Evolutionary conservation across 2,797 vertebrate species (phyloP), one percentile per base, ranked within the genome.

Genomic region (Glyptemys insculpta): DNA sequence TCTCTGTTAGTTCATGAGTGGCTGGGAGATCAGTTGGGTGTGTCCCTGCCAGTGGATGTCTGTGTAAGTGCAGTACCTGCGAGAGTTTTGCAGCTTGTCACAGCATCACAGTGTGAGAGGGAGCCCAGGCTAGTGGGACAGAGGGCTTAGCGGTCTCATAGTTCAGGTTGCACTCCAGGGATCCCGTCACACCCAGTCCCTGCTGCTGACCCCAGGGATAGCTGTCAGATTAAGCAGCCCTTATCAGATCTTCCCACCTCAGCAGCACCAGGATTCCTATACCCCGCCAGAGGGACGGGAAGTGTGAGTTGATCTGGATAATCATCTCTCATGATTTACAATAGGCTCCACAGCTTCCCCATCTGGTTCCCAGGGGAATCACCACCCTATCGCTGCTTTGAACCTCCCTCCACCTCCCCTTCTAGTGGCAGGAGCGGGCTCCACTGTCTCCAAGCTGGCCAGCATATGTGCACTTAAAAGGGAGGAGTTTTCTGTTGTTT

Each of bases 321-420:
- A 94, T 89, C 78, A 94, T 44, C 81, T 97, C 37, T 87, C 53
- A 93, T 72, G 53, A 44, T 23, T 85, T 96, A 78, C 50, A 94
- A 5, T 65, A 34, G 41, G 90, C 85, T 23, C 57, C 88, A 1
- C 41, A 78, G 31, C 72, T 81, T 54, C 85, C 76, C 57, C 78
- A 87, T 87, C 80, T 82, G 25, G 29, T 81, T 90, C 92, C 84
- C 93, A 94, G 72, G 47, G 53, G 74, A 94, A 94, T 87, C 47
- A 41, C 83, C 83, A 88, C 57, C 88, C 91, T 89, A 83, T 81
- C 91, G 81, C 79, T 91, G 54, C 72, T 92, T 90, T 86, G 88
- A n/a, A 81, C 37, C 91, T 9, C 4, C 90, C 92, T 93, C 65
- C 87, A 93, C 72, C 56, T 96, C 7, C 62, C 62, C 16, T 34